Evolutionary conservation across 2,888 invertebrate genomes (phyloP).

Genomic region (Eulithis prunata): DNA sequence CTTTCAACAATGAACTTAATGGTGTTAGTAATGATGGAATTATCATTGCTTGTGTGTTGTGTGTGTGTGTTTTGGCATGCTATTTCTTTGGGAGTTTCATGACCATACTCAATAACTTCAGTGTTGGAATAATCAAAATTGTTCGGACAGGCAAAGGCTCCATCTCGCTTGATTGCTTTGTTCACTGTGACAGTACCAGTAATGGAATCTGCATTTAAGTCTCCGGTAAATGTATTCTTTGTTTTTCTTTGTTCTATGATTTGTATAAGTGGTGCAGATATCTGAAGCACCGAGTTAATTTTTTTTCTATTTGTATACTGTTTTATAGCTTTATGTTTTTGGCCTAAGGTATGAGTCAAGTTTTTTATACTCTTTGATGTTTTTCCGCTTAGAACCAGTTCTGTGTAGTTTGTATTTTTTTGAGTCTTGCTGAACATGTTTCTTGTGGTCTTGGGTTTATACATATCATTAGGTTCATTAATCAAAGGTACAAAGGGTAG

Average conservation of each 20-base stretch:
- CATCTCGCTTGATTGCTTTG: neutral
- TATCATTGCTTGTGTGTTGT: too few relatives aligned
- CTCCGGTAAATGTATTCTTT: neutral
- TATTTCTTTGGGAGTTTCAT: neutral
- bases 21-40: too few relatives aligned
- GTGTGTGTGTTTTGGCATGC: neutral
- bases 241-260: neutral
- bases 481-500: slow-evolving; percentile 5
- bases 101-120: neutral
- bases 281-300: neutral
- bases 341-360: neutral
- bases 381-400: neutral
- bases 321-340: neutral
- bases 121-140: neutral
- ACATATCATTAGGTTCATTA: neutral
- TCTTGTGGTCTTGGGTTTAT: neutral
- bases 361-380: neutral
- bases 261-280: neutral
- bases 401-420: neutral
- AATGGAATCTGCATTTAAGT: neutral
- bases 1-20: neutral
- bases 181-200: neutral
- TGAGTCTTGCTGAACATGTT: neutral
- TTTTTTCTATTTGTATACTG: slow-evolving; percentile 3
- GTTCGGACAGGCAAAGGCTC: neutral